Base-by-base conservation (phyloP, 2,797 vertebrate species). In the Rhyacichthys aspro region DNA sequence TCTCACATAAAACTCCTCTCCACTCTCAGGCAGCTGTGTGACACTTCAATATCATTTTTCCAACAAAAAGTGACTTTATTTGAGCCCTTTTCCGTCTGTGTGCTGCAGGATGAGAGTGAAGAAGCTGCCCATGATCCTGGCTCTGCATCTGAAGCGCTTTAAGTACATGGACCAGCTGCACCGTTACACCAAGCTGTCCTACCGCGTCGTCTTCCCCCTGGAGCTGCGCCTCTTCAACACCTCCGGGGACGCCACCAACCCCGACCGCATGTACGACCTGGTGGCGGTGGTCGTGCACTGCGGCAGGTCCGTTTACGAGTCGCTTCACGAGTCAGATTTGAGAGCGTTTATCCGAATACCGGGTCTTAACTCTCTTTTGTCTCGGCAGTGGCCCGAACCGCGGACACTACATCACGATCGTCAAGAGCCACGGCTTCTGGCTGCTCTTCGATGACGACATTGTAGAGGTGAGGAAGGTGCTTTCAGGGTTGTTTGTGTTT, bases 101-200 rank as follows among this genome's bases (percentile, higher is more conserved):
- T 23, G 19, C 19, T 23, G 23, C 68, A 96, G 95, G 78, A 97
- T 96, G 95, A 86, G 94, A 69, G 95, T 97, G 41, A 97, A 96
- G 77, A 96, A 96, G 90, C 89, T 96, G 43, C 95, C 95, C 48
- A 96, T 97, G 95, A 97, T 96, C 79, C 91, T 96, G 38, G 94
- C 95, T 8, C 92, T 96, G 81, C 95, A 97, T 89, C 87, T 96
- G 71, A 97, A 96, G 89, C 91, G 95, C 82, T 96, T 96, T 72
- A 96, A 97, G 18, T 96, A 96, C 88, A 96, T 96, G 95, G 95
- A 97, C 89, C 95, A 96, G 90, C 90, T 96, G 77, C 95, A 96
- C 86, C 93, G 95, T 60, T 96, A 96, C 88, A 96, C 95, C 89
- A 96, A 96, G 60, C 93, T 97, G 41, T 97, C 95, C 70, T 97